These are phyloP conservation scores for Bombus superbus DNA, from an alignment of 1,140 invertebrate genomes.

Conservation along the genomic window DNA sequence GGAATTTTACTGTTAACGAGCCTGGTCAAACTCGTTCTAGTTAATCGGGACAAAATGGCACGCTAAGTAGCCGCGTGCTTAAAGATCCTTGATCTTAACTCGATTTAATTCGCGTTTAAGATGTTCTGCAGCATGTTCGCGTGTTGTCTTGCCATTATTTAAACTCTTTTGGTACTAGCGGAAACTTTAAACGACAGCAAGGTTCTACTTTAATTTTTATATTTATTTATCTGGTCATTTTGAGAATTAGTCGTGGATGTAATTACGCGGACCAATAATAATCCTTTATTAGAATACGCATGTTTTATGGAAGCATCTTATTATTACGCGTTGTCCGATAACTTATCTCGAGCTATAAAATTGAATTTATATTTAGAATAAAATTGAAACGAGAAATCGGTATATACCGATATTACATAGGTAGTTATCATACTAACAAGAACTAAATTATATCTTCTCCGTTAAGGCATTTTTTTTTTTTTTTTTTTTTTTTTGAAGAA, in stretches of 20 bases:
- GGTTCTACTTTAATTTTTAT: background rate
- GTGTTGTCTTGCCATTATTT: background rate
- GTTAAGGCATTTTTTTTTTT: background rate
- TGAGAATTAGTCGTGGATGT: too few relatives aligned
- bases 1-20: slow-evolving; percentile 8
- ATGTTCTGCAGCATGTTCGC: background rate
- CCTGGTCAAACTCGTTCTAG: slow-evolving; percentile 12
- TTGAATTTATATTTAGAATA: background rate
- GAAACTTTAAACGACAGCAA: background rate
- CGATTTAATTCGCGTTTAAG: background rate
- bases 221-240: background rate
- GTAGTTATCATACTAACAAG: too few relatives aligned
- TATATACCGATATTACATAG: too few relatives aligned
- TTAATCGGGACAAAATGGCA: slow-evolving; percentile 17
- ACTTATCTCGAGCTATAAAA: background rate
- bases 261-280: too few relatives aligned
- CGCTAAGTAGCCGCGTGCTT: slow-evolving; percentile 8
- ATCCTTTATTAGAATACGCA: too few relatives aligned
- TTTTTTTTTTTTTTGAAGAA: background rate
- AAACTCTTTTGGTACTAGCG: background rate
- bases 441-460: background rate
- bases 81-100: slow-evolving; percentile 21
- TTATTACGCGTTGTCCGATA: background rate
- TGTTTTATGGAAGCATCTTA: background rate
- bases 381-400: background rate